Evolutionary conservation across 2,888 invertebrate species (phyloP).

Genomic region (Ceramica pisi): DNA sequence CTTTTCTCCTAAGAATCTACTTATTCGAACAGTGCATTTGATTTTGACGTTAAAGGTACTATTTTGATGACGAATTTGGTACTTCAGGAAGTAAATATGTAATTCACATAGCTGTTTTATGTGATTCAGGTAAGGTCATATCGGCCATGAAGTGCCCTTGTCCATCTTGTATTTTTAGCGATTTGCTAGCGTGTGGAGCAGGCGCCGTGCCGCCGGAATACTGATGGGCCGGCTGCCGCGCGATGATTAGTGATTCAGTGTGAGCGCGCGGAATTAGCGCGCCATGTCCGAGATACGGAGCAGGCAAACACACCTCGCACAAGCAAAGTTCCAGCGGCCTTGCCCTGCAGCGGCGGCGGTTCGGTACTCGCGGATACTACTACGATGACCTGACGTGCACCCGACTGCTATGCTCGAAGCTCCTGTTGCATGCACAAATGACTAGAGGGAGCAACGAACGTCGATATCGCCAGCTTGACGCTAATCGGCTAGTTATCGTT

Average conservation of each 20-base stretch:
- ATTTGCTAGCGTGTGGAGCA: constrained; percentile 79
- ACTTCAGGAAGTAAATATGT: constrained; percentile 77
- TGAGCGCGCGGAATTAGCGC: constrained; percentile 88
- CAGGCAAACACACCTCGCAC: constrained; percentile 63
- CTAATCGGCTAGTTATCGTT: constrained; percentile 54
- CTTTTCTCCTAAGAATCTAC: not conserved
- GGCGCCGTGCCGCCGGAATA: constrained; percentile 79
- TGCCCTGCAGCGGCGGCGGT: constrained; percentile 54
- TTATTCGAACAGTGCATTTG: not conserved
- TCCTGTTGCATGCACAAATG: constrained; percentile 40
- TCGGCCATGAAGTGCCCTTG: constrained; percentile 86
- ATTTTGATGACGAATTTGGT: constrained; percentile 1
- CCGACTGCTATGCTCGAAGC: constrained; percentile 16
- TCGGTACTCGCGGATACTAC: constrained; percentile 37
- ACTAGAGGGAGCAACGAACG: constrained; percentile 61
- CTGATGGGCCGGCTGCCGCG: constrained; percentile 77
- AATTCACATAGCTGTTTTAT: constrained; percentile 77
- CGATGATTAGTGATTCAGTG: constrained; percentile 83
- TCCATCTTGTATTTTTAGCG: constrained; percentile 87
- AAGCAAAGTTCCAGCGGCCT: constrained; percentile 60
- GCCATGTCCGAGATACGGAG: constrained; percentile 81
- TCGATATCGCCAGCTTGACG: constrained; percentile 40
- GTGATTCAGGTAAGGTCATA: constrained; percentile 84
- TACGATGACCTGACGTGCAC: constrained; percentile 21
- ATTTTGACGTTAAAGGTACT: not conserved